Conservation (phyloP, 2,113 vertebrate species). For the Paratilapia polleni region DNA sequence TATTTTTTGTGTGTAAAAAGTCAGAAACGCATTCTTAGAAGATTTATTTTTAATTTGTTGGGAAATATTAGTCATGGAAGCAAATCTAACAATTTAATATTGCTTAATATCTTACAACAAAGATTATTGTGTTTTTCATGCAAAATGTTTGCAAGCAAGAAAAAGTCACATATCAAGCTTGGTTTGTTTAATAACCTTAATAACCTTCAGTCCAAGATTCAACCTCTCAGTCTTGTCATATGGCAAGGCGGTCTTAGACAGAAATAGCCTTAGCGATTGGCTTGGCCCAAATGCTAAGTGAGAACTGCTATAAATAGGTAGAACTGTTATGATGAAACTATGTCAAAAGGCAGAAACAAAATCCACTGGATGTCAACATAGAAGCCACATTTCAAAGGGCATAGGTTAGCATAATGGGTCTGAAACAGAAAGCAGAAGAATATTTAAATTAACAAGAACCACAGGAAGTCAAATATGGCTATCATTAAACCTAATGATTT, state of each 20-base stretch:
- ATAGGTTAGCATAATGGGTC: not conserved
- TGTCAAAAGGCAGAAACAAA: conserved; percentile 44
- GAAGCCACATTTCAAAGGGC: not conserved
- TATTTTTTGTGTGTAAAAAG: conserved; percentile 13
- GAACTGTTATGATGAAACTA: conserved; percentile 30
- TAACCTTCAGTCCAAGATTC: conserved; percentile 6
- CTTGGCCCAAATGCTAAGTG: conserved; percentile 49
- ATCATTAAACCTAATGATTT: not conserved
- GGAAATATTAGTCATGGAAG: not conserved
- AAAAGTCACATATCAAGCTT: not conserved
- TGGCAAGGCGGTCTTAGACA: conserved; percentile 35
- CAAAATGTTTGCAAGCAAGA: not conserved
- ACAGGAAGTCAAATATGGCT: not conserved
- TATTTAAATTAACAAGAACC: not conserved
- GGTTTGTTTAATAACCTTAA: too few relatives aligned
- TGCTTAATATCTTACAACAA: not conserved
- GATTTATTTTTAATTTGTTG: not conserved
- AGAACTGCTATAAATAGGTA: conserved; percentile 65
- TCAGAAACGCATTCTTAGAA: not conserved
- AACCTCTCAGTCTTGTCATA: conserved; percentile 22
- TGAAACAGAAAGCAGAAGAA: not conserved
- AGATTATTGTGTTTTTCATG: not conserved
- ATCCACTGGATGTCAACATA: conserved; percentile 21
- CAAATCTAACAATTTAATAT: not conserved
- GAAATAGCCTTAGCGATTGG: conserved; percentile 50